Evolutionary conservation across 2,113 vertebrate species (phyloP), one percentile per base, ranked within the genome.

Genomic region (Cyrtonyx montezumae): DNA sequence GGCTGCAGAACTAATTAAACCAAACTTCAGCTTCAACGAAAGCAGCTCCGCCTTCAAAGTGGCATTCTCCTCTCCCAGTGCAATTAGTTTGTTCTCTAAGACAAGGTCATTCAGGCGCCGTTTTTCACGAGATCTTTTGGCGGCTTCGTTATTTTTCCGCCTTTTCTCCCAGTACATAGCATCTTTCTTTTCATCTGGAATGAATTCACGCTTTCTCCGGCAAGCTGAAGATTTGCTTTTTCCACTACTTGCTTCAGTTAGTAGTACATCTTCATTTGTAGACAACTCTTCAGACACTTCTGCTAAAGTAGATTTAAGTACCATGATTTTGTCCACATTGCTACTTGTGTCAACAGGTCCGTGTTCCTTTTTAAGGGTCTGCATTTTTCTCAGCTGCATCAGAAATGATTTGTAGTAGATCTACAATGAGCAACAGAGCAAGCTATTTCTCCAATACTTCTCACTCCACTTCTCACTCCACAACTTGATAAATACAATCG

Each of bases 121-220:
- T 91, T 99, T 99, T 97, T 99, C 99, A 74, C 99, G 98, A 4
- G 99, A 99, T 71, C 99, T 98, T 88, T 99, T 99, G 74, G 99
- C 99, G 3, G 99, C 99, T 93, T 99, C 99, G 2, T 99, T 99
- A 96, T 99, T 99, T 91, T 99, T 99, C 76, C 99, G 96, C 36
- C 99, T 97, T 83, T 99, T 98, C 91, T 99, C 99, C 99, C 99
- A 99, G 48, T 99, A 99, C 90, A 98, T 94, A 9, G 95, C 98
- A 96, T 99, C 99, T 87, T 99, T 99, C 97, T 99, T 99, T 84
- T 99, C 99, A 11, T 99, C 98, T 1, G 99, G 99, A 95, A 99
- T 99, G 84, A 99, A 99, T 91, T 99, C 99, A 34, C 99, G 95
- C 91, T 99, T 99, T 90, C 99, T 98, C 46, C 99, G 98, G 88